Base-by-base conservation (phyloP, 2,888 invertebrate species). In the Alloplasta piceator region DNA sequence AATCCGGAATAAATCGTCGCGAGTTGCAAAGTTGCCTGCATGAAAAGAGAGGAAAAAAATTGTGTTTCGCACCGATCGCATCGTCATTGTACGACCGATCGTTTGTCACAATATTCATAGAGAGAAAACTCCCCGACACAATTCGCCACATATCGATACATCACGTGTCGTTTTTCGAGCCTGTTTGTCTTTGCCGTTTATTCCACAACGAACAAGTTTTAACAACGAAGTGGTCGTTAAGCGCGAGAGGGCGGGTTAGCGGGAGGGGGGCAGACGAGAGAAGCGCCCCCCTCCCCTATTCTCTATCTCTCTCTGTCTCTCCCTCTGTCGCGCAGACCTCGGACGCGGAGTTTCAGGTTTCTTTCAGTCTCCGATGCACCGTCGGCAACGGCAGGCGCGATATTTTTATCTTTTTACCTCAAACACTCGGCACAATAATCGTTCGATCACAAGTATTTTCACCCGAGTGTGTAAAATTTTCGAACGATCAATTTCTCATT, bases 291-390 rank as follows among this genome's bases (percentile, higher is more conserved):
- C 36, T 61, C 60, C 68, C 41, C 7, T 63, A 39, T 39, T 68
- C 61, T 71, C 76, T 66, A 64, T 70, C 80, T 71, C 63, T 39
- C 64, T 43, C 58, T 52, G 60, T 64, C 77, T n/a, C 63, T 52
- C 48, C 9, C 58, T 70, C 75, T 63, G 66, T 70, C 67, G 61
- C 70, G 52, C 52, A 52, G 78, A 82, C 78, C 80, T 78, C 26
- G 26, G 26, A 26, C 72, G 67, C 63, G 71, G 77, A 56, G 12
- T 67, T 36, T 56, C 14, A 36, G 6, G 36, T 12, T 39, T 26
- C 38, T 26, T 26, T 26, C 77, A 83, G 79, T 84, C 84, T 68
- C 78, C 80, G 83, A 84, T 78, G 82, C 83, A 83, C 75, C 78
- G 80, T 83, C 77, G 79, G 26, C 26, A 83, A 72, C 78, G 82